phyloP scores from a whole-genome alignment of 2,797 vertebrate genomes.

The Falco naumanni region DNA sequence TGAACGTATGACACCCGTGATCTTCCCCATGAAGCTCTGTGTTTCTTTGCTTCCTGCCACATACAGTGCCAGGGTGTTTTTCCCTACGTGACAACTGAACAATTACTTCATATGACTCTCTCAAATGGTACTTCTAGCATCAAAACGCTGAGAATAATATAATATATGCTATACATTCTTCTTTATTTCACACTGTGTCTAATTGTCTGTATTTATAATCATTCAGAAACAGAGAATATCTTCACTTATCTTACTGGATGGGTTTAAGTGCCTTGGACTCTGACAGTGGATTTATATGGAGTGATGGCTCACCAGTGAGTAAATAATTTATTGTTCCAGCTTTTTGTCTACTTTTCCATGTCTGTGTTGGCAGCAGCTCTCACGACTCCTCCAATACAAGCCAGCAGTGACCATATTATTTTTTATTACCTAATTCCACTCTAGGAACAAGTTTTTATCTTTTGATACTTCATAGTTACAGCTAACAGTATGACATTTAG shows the following conservation, averaged over 20 bases:
- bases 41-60: not conserved
- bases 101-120: not conserved
- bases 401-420: not conserved
- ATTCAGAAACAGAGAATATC: constrained; percentile 35
- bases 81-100: not conserved
- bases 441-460: not conserved
- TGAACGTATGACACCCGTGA: not conserved
- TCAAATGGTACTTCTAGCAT: not conserved
- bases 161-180: not conserved
- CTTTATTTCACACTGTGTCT: not conserved
- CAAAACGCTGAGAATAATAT: not conserved
- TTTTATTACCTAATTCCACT: not conserved
- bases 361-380: not conserved
- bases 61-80: not conserved
- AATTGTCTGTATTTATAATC: not conserved
- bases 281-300: constrained; percentile 85
- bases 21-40: not conserved
- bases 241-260: constrained; percentile 83
- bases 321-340: not conserved
- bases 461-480: not conserved
- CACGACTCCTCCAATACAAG: not conserved
- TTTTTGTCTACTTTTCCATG: not conserved
- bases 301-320: constrained; percentile 89
- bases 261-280: constrained; percentile 82
- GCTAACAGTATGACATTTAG: not conserved